Percentiles rank a stretch among this genome's conserved stretches.
Evolutionary conservation across 1,140 invertebrate genomes (phyloP).

Genomic region (Oncopeltus fasciatus): DNA sequence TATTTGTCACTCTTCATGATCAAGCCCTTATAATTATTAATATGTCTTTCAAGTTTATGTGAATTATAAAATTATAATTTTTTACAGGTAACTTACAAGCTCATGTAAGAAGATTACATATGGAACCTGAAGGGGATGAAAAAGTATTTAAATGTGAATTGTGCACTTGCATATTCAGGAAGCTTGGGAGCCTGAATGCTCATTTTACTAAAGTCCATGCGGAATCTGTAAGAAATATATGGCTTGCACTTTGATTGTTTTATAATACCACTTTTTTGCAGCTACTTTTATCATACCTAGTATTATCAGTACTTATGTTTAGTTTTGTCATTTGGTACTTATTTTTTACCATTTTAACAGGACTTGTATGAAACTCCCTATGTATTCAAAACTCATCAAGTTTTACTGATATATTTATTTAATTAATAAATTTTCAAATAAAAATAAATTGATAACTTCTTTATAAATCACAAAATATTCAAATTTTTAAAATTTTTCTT

Average conservation of each 20-base stretch:
- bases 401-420: too few species aligned
- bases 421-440: too few species aligned
- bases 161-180: constrained; percentile 55
- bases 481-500: too few species aligned
- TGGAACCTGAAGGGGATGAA: constrained; percentile 35
- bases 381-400: too few species aligned
- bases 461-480: too few species aligned
- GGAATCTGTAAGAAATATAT: not conserved
- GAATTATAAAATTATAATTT: not conserved
- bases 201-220: constrained; percentile 47
- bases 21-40: too few species aligned
- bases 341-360: not conserved
- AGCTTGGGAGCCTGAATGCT: constrained; percentile 51
- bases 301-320: not conserved
- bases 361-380: not conserved
- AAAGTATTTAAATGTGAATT: constrained; percentile 45
- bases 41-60: too few species aligned
- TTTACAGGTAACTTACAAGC: constrained; percentile 31
- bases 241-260: too few species aligned
- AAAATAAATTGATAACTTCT: too few species aligned
- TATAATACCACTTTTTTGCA: too few species aligned
- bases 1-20: not conserved
- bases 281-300: too few species aligned
- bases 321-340: not conserved
- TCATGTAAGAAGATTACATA: constrained; percentile 53